Evolutionary conservation across 1,140 invertebrate genomes (phyloP), one percentile per base, ranked within the genome.

Genomic region (Aphelenchoides fujianensis): DNA sequence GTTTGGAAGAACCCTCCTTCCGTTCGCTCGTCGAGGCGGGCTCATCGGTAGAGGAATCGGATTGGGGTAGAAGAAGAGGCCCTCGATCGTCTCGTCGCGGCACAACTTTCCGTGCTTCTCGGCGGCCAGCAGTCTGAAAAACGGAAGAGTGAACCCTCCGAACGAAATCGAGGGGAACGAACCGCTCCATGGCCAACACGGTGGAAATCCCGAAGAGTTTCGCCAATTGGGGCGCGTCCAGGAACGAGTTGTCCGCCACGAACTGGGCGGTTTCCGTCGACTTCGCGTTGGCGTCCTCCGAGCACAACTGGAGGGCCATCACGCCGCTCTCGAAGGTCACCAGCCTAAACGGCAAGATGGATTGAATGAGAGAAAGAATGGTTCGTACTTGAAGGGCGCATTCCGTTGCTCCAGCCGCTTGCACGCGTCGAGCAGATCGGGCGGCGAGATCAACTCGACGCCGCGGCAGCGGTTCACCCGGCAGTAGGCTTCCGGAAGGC

Each of bases 401-500:
- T 80, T 52, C n/a, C 75, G 61, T 53, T 78, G 67, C 55, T 86
- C 85, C 73, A 88, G 78, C 70, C 84, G 77, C 70, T 84, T 78
- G 82, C 86, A 87, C 5, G 86, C 86, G 78, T 86, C 85, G 16
- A 87, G 70, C 35, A 88, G 69, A 81, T 88, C 87, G 77, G 87
- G 86, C 12, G 87, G 87, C 3, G 87, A 88, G 30, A 88, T 70
- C 7, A 88, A 73, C 81, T 89, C 88, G 78, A 89, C 84, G 53
- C 88, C 88, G 76, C 89, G 74, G 2, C 88, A 88, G 79, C 88
- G 81, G 81, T 98, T 98, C 2, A 98, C 90, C 76, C 95, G 88
- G 86, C 95, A 98, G 87, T 94, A 99, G 3, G 92, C 94, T 88
- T 98, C 96, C 5, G 95, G 90, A 54, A 98, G 85, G 3, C 92